Evolutionary conservation across 2,113 vertebrate genomes (phyloP).

Genomic region (Odontesthes bonariensis): DNA sequence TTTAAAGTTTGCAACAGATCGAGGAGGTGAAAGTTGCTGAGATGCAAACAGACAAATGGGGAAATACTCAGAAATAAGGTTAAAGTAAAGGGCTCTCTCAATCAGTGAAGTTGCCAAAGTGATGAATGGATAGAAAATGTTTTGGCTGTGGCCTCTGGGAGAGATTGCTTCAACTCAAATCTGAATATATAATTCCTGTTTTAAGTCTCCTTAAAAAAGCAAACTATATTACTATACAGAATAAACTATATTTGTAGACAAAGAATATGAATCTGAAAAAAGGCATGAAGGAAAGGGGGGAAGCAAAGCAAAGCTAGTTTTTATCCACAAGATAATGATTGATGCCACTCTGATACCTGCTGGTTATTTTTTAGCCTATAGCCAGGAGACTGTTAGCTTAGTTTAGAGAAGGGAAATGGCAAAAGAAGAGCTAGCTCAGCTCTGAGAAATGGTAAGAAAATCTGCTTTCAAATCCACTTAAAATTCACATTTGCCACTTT

Average conservation of each 20-base stretch:
- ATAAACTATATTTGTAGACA: not conserved
- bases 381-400: no score
- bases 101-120: slow-evolving; percentile 7
- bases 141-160: not conserved
- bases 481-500: no score
- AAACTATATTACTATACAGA: slow-evolving; percentile 1
- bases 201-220: not conserved
- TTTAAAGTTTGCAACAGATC: slow-evolving; percentile 35
- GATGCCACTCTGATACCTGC: no score
- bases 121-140: slow-evolving; percentile 1
- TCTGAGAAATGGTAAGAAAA: no score
- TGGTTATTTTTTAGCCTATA: no score
- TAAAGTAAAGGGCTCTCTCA: slow-evolving; percentile 41
- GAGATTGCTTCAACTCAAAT: not conserved
- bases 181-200: not conserved
- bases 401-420: no score
- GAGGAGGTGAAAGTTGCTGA: slow-evolving; percentile 20
- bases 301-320: no score
- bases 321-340: no score
- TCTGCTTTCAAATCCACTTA: no score
- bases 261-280: not conserved
- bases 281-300: not conserved
- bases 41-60: slow-evolving; percentile 19
- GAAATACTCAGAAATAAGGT: slow-evolving; percentile 37
- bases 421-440: no score